These are phyloP conservation scores for Ahaetulla prasina DNA, from an alignment of 2,113 vertebrate genomes.

Conservation along the genomic window DNA sequence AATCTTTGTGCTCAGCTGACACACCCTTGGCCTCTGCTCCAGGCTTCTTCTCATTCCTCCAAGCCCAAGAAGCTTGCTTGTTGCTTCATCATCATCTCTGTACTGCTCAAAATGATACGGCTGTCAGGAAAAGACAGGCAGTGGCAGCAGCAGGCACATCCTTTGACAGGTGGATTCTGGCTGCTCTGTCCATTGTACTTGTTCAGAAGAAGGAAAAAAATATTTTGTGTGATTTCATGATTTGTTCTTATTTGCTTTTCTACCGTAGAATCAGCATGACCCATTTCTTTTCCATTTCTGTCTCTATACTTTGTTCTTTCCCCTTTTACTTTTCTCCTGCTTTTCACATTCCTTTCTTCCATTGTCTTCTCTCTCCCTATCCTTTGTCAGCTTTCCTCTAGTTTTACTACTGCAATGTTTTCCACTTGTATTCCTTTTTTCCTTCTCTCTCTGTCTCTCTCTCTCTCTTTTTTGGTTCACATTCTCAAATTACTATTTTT, in stretches of 20 bases:
- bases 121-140: not conserved
- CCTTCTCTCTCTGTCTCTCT: not conserved
- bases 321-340: not conserved
- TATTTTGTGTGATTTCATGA: not conserved
- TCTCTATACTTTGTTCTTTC: not conserved
- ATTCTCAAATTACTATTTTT: not conserved
- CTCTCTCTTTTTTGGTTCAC: not conserved
- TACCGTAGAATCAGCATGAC: not conserved
- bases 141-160: not conserved
- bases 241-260: not conserved
- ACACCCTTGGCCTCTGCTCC: not conserved
- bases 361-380: not conserved
- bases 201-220: not conserved
- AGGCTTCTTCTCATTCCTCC: not conserved
- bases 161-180: not conserved
- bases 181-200: not conserved
- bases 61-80: not conserved
- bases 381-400: not conserved
- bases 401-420: not conserved
- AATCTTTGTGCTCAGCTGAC: not conserved
- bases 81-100: not conserved
- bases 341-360: not conserved
- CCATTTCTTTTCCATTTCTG: not conserved
- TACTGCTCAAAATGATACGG: not conserved
- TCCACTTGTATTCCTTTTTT: not conserved